A percentile compares a stretch with the other conserved stretches of the same genome.
phyloP scores from a whole-genome alignment of 2,888 invertebrate genomes.

The Chydorus sphaericus region DNA sequence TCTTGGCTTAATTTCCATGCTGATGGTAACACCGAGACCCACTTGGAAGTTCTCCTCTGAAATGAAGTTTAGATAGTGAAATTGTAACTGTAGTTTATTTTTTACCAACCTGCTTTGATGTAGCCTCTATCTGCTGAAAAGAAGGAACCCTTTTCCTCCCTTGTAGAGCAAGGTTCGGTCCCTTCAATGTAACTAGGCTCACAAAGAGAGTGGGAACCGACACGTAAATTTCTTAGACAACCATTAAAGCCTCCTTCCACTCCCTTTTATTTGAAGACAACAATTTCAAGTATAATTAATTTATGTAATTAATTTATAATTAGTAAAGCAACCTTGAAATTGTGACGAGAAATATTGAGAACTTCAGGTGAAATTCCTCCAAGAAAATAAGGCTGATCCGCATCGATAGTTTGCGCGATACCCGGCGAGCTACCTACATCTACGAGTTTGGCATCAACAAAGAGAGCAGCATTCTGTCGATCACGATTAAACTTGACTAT shows the following conservation, averaged over 20 bases:
- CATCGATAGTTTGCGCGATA: constrained; percentile 36
- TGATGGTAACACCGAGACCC: constrained; percentile 59
- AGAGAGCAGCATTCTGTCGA: constrained; percentile 45
- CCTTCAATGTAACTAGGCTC: constrained; percentile 42
- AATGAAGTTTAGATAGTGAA: constrained; percentile 20
- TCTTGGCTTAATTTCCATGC: constrained; percentile 74
- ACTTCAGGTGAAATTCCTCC: constrained; percentile 53
- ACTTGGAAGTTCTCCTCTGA: constrained; percentile 61
- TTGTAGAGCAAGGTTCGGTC: constrained; percentile 61
- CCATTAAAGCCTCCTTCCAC: constrained; percentile 60
- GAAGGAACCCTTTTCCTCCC: constrained; percentile 66
- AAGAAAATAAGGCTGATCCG: constrained; percentile 55
- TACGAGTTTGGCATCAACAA: constrained; percentile 44
- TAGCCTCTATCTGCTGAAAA: constrained; percentile 61
- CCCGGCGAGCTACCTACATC: constrained; percentile 38
- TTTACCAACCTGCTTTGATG: constrained; percentile 38
- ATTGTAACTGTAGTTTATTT: neutral
- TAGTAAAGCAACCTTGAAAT: constrained; percentile 26
- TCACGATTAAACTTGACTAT: constrained; percentile 49
- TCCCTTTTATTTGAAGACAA: constrained; percentile 32
- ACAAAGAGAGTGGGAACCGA: constrained; percentile 50
- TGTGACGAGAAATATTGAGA: constrained; percentile 29
- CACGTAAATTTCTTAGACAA: constrained; percentile 59
- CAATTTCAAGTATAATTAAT: constrained; percentile 10
- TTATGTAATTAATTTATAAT: neutral